Base-by-base conservation (phyloP, 1,140 invertebrate genomes). In the Bradysia coprophila region DNA sequence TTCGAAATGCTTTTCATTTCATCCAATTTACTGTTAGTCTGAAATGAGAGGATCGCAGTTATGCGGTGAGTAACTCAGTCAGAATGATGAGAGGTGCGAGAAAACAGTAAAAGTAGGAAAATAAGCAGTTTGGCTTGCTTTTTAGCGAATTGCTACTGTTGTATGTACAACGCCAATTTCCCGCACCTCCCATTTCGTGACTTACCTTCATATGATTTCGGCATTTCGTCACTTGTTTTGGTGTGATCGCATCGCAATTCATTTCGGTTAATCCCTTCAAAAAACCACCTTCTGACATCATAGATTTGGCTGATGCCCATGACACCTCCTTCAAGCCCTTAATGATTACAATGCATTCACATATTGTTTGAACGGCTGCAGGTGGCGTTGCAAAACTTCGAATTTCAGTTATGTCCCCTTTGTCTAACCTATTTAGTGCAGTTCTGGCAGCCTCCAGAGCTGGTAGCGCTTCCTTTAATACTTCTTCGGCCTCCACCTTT, bases 221-320 rank as follows among this genome's bases (percentile, higher is more conserved):
- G 6, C 83, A 76, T 28, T 70, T 66, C 46, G 73, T 72, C 19
- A 80, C 73, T 54, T 87, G 81, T 41, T 71, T 73, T 39, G 71
- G 66, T 0, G 82, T 82, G 23, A 92, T 80, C 11, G 71, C 64
- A 49, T 92, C 80, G 44, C 78, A 81, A 54, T 91, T 82, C 74
- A 91, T 79, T 51, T 89, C 82, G 62, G 82, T 81, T 2, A 93
- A 60, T 21, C 65, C 70, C 45, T 71, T 68, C 3, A 92, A 54
- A 57, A 92, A 93, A 56, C 75, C 83, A 0, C 84, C 78, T 56
- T 92, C 87, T 1, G 81, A 73, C 86, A 93, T 90, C 75, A 92
- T 82, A 11, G 70, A 81, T 54, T 88, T 89, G 1, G 84, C 86
- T 11, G 75, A 73, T 62, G 91, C 91, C 88, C 88, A 92, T 31